phyloP scores from a whole-genome alignment of 2,888 invertebrate genomes.

The Acanthosepion esculentum region DNA sequence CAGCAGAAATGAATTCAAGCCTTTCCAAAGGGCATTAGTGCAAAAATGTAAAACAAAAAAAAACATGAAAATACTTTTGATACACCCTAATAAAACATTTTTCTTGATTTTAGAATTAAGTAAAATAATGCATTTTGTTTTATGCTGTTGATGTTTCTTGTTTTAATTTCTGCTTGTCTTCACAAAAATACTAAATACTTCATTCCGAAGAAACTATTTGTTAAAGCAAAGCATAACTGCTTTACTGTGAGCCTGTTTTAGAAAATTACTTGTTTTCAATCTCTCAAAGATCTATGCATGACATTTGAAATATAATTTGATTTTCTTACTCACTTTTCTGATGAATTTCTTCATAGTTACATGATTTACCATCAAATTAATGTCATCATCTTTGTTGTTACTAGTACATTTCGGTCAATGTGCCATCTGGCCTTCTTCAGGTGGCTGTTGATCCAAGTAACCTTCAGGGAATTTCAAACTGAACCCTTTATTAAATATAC shows the following conservation, averaged over 20 bases:
- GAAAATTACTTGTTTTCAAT: not conserved
- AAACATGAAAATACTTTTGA: too few species aligned
- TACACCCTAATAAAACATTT: not conserved
- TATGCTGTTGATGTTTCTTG: slow-evolving; percentile 2
- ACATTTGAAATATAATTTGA: not conserved
- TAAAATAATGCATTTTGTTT: not conserved
- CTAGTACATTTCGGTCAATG: too few species aligned
- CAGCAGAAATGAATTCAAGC: too few species aligned
- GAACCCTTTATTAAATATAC: too few species aligned
- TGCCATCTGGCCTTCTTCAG: too few species aligned
- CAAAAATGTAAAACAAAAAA: too few species aligned
- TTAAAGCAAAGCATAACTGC: not conserved
- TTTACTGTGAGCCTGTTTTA: not conserved
- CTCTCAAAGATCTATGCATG: not conserved
- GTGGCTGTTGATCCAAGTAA: too few species aligned
- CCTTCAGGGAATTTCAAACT: too few species aligned
- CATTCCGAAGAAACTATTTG: not conserved
- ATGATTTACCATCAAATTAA: too few species aligned
- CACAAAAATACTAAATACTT: not conserved
- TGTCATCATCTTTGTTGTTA: too few species aligned
- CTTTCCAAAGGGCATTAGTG: too few species aligned
- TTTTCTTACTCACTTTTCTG: too few species aligned
- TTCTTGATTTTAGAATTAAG: not conserved
- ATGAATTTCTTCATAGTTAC: not conserved
- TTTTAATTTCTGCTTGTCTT: not conserved